Percentiles rank a stretch among this genome's conserved stretches.
phyloP scores from a whole-genome alignment of 2,888 invertebrate genomes.

The Amiota communis region DNA sequence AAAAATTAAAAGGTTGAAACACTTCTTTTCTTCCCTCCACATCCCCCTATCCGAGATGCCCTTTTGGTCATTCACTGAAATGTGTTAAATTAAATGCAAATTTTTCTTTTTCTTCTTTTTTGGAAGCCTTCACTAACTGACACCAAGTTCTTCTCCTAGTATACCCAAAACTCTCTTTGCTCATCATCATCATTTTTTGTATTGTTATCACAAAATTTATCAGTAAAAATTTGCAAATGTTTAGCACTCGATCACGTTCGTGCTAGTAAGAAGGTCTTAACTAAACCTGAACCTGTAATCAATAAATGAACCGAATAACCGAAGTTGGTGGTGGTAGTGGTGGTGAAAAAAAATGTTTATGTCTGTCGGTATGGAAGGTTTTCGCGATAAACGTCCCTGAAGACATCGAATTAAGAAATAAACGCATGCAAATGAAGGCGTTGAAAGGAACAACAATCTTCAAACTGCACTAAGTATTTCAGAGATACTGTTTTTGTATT shows the following conservation, averaged over 20 bases:
- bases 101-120: neutral
- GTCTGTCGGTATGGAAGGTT: no score
- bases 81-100: neutral
- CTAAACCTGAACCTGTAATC: slow-evolving; percentile 29
- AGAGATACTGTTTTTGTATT: slow-evolving; percentile 35
- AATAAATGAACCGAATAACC: slow-evolving; percentile 48
- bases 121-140: neutral
- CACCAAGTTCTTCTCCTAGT: neutral
- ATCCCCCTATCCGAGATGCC: neutral
- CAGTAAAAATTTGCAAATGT: slow-evolving; percentile 56
- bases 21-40: no score
- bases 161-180: neutral
- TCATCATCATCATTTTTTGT: slow-evolving; percentile 23
- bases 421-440: slow-evolving; percentile 69
- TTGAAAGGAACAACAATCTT: slow-evolving; percentile 59
- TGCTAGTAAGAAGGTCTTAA: neutral
- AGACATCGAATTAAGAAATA: slow-evolving; percentile 64
- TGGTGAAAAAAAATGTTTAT: neutral
- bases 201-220: slow-evolving; percentile 60
- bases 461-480: neutral
- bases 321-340: slow-evolving; percentile 24
- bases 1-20: no score
- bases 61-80: neutral
- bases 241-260: slow-evolving; percentile 38
- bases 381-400: neutral